Base-by-base conservation (phyloP, 2,888 invertebrate genomes). In the Hirtodrosophila cameraria region DNA sequence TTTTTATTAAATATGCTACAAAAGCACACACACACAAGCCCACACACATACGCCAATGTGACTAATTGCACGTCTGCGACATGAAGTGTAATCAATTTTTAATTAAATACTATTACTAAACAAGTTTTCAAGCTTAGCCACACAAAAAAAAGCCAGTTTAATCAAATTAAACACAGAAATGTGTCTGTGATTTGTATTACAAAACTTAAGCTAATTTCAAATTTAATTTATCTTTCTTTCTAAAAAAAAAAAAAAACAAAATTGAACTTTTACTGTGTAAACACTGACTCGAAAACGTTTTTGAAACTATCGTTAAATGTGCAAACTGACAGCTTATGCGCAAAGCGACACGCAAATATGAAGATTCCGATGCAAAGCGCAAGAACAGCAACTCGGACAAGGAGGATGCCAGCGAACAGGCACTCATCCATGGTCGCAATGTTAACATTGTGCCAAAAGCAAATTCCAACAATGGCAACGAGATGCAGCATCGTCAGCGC, bases 401-500 rank as follows among this genome's bases (percentile, higher is more conserved):
- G 64, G 82, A 82, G 70, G 78, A 73, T 58, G 77, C 63, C 49
- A 60, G 48, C 45, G 85, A 75, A 46, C 82, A 58, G 76, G 76
- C 78, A 48, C 83, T 86, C 13, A 81, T 66, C 54, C 82, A 70
- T 54, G 65, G 78, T 12, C 63, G 71, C 23, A 57, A 48, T 39
- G 48, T 42, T 8, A 36, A 28, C 30, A 16, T 50, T 31, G 48
- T 50, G 23, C 6, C 61, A 16, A 42, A 27, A 1, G 12, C 45
- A 0, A 64, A 25, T 8, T 18, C 64, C 28, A 38, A 25, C 35
- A 73, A 69, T 13, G 83, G 76, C 63, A 75, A 80, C 28, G 89
- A 88, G 63, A 90, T 90, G 88, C 88, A 88, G 48, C 90, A 90
- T 64, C 90, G 90, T 41, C 90, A 89, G 62, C 89, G 90, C 13